Evolutionary conservation across 2,113 vertebrate genomes (phyloP).

Genomic region (Sorex fumeus): DNA sequence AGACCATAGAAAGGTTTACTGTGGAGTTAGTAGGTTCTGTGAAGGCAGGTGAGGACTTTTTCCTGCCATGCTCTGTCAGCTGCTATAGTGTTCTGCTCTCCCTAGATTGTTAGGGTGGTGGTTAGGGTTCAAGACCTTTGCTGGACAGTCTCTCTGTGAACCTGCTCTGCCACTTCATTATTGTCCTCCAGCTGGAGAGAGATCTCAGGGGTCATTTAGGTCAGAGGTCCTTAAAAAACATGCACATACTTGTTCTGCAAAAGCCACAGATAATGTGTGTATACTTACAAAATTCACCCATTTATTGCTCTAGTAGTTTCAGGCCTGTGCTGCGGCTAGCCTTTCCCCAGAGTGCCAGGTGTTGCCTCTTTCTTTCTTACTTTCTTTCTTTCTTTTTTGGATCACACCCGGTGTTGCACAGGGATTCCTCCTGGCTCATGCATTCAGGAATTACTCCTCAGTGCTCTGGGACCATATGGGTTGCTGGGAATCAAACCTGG

Average conservation of each 20-base stretch:
- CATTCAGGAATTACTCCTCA: too few species aligned
- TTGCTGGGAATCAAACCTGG: too few species aligned
- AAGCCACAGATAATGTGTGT: neutral
- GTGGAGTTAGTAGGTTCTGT: neutral
- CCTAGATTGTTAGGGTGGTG: neutral
- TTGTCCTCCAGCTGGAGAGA: constrained; percentile 16
- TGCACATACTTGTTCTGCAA: accelerated
- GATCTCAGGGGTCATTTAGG: constrained; percentile 10
- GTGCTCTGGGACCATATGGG: too few species aligned
- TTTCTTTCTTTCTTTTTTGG: neutral
- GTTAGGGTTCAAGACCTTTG: neutral
- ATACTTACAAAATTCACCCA: neutral
- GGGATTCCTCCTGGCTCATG: too few species aligned
- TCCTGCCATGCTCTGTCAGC: neutral
- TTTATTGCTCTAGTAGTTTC: neutral
- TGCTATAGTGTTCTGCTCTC: neutral
- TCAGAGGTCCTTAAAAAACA: neutral
- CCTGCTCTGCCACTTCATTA: neutral
- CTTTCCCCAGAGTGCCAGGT: neutral
- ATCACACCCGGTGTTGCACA: too few species aligned
- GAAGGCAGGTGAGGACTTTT: neutral
- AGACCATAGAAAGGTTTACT: neutral
- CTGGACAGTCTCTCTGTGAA: neutral
- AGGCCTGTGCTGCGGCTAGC: neutral
- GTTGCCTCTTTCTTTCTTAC: neutral